phyloP scores from a whole-genome alignment of 2,888 invertebrate genomes.

The Rhagophthalmus giganteus region DNA sequence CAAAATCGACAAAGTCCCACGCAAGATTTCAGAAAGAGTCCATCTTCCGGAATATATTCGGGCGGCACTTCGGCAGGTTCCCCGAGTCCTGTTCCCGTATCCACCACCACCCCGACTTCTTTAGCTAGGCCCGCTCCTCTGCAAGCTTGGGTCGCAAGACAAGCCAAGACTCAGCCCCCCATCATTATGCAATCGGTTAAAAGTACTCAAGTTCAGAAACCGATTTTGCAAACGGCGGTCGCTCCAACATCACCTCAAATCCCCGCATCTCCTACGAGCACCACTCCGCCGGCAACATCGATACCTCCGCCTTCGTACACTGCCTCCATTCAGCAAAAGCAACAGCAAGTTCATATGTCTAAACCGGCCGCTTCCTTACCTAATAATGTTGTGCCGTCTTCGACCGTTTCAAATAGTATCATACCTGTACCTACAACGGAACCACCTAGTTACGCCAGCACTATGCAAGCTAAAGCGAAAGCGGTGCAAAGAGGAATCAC shows the following conservation, averaged over 20 bases:
- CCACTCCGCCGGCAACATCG: constrained; percentile 54
- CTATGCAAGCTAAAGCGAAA: constrained; percentile 74
- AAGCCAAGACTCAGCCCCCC: constrained; percentile 87
- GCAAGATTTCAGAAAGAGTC: constrained; percentile 77
- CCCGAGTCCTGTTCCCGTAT: constrained; percentile 75
- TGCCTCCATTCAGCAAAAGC: constrained; percentile 76
- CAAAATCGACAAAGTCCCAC: constrained; percentile 87
- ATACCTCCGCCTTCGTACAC: constrained; percentile 84
- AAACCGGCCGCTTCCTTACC: constrained; percentile 54
- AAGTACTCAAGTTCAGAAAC: constrained; percentile 94
- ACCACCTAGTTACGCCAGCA: constrained; percentile 89
- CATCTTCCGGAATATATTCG: constrained; percentile 84
- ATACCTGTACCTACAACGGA: constrained; percentile 73
- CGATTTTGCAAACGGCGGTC: constrained; percentile 91
- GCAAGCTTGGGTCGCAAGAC: constrained; percentile 82
- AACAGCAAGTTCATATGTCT: constrained; percentile 41
- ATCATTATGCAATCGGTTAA: constrained; percentile 97
- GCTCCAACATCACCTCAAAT: constrained; percentile 82
- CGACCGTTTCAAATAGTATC: constrained; percentile 53
- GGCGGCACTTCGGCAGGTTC: constrained; percentile 80
- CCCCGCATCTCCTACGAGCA: constrained; percentile 56
- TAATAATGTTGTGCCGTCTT: constrained; percentile 42
- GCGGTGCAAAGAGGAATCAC: constrained; percentile 71
- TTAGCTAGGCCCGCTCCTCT: constrained; percentile 80
- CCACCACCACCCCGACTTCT: constrained; percentile 64